A percentile compares a stretch with the other conserved stretches of the same genome.
phyloP scores from a whole-genome alignment of 2,888 invertebrate species.

The Acrocyrtus sp. region DNA sequence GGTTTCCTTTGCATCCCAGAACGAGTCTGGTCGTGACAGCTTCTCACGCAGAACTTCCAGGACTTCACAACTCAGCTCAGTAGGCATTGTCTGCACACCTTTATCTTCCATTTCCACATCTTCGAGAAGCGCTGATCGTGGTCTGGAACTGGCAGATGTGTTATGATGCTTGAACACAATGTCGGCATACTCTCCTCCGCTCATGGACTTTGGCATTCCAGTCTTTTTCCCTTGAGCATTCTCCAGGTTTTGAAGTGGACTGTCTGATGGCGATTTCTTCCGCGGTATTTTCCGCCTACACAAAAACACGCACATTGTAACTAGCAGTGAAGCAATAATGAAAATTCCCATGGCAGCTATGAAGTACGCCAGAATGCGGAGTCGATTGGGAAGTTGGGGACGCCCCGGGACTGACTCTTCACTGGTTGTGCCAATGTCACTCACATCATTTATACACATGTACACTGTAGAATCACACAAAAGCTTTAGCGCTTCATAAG shows the following conservation, averaged over 20 bases:
- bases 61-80: constrained; percentile 79
- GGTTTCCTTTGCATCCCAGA: constrained; percentile 79
- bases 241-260: constrained; percentile 41
- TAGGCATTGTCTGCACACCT: constrained; percentile 78
- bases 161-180: constrained; percentile 50
- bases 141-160: constrained; percentile 13
- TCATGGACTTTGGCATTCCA: constrained; percentile 42
- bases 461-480: constrained; percentile 53
- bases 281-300: constrained; percentile 33
- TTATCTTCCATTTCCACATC: constrained; percentile 69
- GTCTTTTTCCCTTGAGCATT: constrained; percentile 46
- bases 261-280: constrained; percentile 24
- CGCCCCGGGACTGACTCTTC: constrained; percentile 40
- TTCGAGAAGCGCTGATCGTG: constrained; percentile 53
- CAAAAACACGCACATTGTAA: constrained; percentile 60
- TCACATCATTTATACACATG: constrained; percentile 57
- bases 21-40: constrained; percentile 78
- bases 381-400: constrained; percentile 55
- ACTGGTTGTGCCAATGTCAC: constrained; percentile 40
- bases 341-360: constrained; percentile 59
- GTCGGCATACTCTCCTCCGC: constrained; percentile 51
- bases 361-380: constrained; percentile 58
- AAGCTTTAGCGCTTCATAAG: constrained; percentile 30
- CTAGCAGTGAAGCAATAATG: constrained; percentile 57
- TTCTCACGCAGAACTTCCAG: constrained; percentile 76